Base-by-base conservation (phyloP, 2,888 invertebrate species). In the Drosophila buzzatii region DNA sequence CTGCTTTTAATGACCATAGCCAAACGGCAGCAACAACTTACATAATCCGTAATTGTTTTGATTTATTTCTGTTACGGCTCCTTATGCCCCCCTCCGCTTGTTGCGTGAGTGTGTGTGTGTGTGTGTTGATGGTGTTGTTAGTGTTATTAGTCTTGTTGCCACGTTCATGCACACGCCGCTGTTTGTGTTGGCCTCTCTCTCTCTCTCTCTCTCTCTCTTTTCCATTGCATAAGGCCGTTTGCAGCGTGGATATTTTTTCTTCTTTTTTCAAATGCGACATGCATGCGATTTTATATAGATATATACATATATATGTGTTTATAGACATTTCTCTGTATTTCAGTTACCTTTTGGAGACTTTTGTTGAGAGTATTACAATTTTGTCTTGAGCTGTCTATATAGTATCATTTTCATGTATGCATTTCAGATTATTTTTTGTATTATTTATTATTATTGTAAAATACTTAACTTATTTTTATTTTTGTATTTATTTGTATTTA, bases 1-100 rank as follows among this genome's bases (percentile, higher is more conserved):
- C 67, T 69, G 58, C 67, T 67, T 81, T 81, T 76, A 70, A 80
- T 72, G 68, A 79, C 76, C 63, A 66, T 49, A 70, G 49, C 41
- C 44, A 76, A 79, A 58, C 53, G 57, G 66, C 70, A 69, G 55
- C 70, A 64, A 33, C 67, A 61, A 79, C 88, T 85, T 85, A 83
- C 90, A 89, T 89, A 85, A 85, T 82, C 45, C 57, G 67, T 67
- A 85, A 89, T 89, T 89, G 85, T 89, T 85, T 85, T 88, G 84
- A 85, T 85, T 89, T 89, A 86, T 73, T 85, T 81, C 76, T 68
- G 61, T 72, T 58, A 62, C 55, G 62, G 56, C 68, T 79, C 68
- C 79, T 81, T 81, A 47, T 82, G 59, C 6, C 49, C 62, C 62
- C 56, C 12, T 31, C 62, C 56, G 41, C 60, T 67, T 74, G 31